These are phyloP conservation scores for Myxocyprinus asiaticus DNA, from an alignment of 2,113 vertebrate species.

Conservation along the genomic window DNA sequence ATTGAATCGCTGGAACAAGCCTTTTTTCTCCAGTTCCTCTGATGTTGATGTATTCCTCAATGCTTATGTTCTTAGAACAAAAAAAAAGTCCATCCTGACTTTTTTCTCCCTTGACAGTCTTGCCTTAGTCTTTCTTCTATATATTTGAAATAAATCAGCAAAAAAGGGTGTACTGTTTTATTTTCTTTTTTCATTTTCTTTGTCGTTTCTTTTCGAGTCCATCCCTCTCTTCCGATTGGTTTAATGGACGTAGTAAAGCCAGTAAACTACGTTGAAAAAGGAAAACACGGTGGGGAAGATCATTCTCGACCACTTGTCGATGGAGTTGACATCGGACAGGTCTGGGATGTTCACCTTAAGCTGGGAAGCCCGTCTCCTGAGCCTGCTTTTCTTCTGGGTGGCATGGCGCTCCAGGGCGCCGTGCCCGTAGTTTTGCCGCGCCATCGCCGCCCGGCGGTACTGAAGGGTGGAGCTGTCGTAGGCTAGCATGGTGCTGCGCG, in stretches of 20 bases:
- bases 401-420: conserved; percentile 95
- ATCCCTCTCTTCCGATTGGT: conserved; percentile 65
- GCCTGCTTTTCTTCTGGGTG: conserved; percentile 95
- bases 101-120: conserved; percentile 45
- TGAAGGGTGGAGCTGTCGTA: conserved; percentile 95
- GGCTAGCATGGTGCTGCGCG: conserved; percentile 94
- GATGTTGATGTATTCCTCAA: conserved; percentile 82
- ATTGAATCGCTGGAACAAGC: conserved; percentile 78
- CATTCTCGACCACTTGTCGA: conserved; percentile 98
- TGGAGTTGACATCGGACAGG: conserved; percentile 99
- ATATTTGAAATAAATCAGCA: conserved; percentile 65
- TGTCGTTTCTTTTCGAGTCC: conserved; percentile 50
- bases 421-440: conserved; percentile 94
- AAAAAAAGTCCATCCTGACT: conserved; percentile 67
- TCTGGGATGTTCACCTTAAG: conserved; percentile 99
- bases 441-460: conserved; percentile 93
- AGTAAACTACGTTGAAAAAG: conserved; percentile 99
- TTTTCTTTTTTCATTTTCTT: conserved; percentile 48
- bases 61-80: conserved; percentile 70
- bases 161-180: conserved; percentile 65
- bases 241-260: conserved; percentile 99
- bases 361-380: conserved; percentile 94
- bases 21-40: conserved; percentile 81
- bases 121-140: conserved; percentile 59
- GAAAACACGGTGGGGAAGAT: conserved; percentile 99